Conservation (phyloP, 2,113 vertebrate species). For the Scomber japonicus region DNA sequence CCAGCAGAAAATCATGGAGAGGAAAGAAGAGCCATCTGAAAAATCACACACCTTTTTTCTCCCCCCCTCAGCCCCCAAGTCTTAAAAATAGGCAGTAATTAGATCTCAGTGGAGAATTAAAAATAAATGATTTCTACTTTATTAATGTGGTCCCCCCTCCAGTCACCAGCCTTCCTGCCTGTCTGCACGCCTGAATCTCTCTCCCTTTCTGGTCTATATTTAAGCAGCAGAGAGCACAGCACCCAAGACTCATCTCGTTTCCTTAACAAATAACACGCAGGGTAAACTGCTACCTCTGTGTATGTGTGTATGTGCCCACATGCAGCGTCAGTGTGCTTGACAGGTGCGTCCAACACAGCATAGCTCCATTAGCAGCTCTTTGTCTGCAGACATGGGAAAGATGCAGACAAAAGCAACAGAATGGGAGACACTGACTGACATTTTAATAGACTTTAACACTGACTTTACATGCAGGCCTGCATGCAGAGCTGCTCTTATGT, state of each 20-base stretch:
- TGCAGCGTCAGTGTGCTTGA: not conserved
- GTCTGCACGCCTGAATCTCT: slow-evolving; percentile 52
- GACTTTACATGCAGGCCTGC: slow-evolving; percentile 45
- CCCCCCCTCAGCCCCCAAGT: not conserved
- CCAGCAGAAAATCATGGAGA: slow-evolving; percentile 14
- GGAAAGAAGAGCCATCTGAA: slow-evolving; percentile 63
- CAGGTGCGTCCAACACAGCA: slow-evolving; percentile 38
- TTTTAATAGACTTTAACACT: slow-evolving; percentile 50
- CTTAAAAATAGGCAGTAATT: slow-evolving; percentile 89
- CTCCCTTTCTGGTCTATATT: slow-evolving; percentile 74
- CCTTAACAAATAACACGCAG: slow-evolving; percentile 62
- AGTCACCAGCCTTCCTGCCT: slow-evolving; percentile 77
- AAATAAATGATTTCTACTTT: slow-evolving; percentile 90
- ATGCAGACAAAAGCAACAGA: slow-evolving; percentile 11
- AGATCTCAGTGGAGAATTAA: slow-evolving; percentile 88
- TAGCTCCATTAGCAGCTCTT: slow-evolving; percentile 34
- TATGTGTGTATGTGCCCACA: slow-evolving; percentile 4
- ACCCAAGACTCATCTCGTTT: slow-evolving; percentile 64
- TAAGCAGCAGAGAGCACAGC: slow-evolving; percentile 71
- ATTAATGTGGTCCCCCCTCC: slow-evolving; percentile 83
- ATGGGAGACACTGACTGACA: slow-evolving; percentile 36
- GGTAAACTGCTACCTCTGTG: slow-evolving; percentile 29
- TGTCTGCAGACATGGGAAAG: slow-evolving; percentile 32
- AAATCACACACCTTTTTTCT: slow-evolving; percentile 72
- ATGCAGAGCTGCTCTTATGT: slow-evolving; percentile 29